A percentile compares a stretch with the other conserved stretches of the same genome.
phyloP scores from a whole-genome alignment of 2,797 vertebrate genomes.

The Tragopan temminckii region DNA sequence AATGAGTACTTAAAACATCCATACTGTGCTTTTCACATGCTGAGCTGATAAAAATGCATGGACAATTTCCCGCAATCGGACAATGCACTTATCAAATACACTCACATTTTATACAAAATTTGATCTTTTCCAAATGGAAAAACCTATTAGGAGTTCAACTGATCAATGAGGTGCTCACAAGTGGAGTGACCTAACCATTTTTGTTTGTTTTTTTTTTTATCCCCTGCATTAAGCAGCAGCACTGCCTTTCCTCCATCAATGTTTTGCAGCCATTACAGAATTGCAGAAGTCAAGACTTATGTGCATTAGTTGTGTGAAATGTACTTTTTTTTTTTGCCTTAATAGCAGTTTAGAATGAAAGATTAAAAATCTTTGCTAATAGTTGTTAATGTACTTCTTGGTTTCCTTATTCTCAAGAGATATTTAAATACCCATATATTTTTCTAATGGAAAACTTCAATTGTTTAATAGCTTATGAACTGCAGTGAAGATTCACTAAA shows the following conservation, averaged over 20 bases:
- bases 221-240: not conserved
- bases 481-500: not conserved
- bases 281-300: constrained; percentile 24
- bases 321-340: not conserved
- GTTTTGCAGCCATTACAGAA: constrained; percentile 31
- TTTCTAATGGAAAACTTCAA: not conserved
- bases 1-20: not conserved
- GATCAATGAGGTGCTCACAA: not conserved
- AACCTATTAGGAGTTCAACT: not conserved
- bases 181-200: not conserved
- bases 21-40: fast-evolving
- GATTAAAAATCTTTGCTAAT: not conserved
- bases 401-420: not conserved
- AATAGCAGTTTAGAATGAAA: not conserved
- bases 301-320: not conserved
- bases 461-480: constrained; percentile 25
- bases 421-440: not conserved
- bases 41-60: not conserved
- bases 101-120: not conserved
- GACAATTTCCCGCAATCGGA: not conserved
- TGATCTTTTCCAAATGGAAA: not conserved
- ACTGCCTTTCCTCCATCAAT: not conserved
- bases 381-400: not conserved
- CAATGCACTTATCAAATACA: not conserved
- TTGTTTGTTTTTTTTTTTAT: not conserved